Conservation (phyloP, 2,888 invertebrate species). For the Gisinianus flammeolus region DNA sequence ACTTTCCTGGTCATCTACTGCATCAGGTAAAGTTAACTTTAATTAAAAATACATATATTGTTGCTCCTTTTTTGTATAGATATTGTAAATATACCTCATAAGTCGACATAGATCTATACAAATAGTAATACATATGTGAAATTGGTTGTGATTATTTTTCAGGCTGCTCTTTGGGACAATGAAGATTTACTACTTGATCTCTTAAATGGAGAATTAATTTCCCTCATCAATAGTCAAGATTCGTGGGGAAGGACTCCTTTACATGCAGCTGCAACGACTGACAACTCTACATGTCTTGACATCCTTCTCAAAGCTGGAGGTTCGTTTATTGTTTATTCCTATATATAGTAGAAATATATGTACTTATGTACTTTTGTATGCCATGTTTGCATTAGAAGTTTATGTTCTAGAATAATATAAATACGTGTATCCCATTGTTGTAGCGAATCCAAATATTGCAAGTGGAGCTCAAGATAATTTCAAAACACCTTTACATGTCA, state of each 20-base stretch:
- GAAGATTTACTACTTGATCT: slow-evolving; percentile 82
- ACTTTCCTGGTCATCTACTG: slow-evolving; percentile 77
- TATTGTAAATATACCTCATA: too few species aligned
- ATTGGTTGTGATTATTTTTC: too few species aligned
- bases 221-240: slow-evolving; percentile 73
- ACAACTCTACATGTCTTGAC: slow-evolving; percentile 75
- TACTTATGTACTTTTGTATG: too few species aligned
- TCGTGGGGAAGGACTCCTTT: slow-evolving; percentile 77
- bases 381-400: too few species aligned
- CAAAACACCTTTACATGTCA: slow-evolving; percentile 80
- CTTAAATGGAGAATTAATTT: slow-evolving; percentile 71
- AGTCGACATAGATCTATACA: background rate
- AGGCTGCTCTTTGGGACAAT: slow-evolving; percentile 89
- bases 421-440: too few species aligned
- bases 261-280: slow-evolving; percentile 82
- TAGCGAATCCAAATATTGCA: slow-evolving; percentile 72
- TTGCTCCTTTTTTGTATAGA: too few species aligned
- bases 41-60: slow-evolving; percentile 9
- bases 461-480: slow-evolving; percentile 65
- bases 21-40: slow-evolving; percentile 78
- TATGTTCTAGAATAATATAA: too few species aligned
- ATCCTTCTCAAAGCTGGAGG: slow-evolving; percentile 74
- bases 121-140: too few species aligned
- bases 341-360: background rate
- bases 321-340: slow-evolving; percentile 54